Evolutionary conservation across 2,888 invertebrate genomes (phyloP).

Genomic region (Tachina fera): DNA sequence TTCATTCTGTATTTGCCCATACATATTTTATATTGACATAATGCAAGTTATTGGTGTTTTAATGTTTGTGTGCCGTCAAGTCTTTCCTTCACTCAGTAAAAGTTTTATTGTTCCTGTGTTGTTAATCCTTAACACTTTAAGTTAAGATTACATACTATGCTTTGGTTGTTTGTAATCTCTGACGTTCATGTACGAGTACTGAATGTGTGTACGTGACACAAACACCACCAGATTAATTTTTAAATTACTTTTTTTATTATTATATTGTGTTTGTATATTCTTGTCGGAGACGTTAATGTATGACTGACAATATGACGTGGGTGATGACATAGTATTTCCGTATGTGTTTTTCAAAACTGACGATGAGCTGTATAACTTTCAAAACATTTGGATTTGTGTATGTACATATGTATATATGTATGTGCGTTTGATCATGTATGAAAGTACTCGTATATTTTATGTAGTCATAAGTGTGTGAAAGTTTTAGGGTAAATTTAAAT

Average conservation of each 20-base stretch:
- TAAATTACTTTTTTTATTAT: conserved; percentile 75
- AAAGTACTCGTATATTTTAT: too few relatives aligned
- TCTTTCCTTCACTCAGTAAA: background rate
- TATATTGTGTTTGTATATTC: conserved; percentile 53
- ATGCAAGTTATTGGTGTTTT: too few relatives aligned
- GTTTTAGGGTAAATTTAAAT: conserved; percentile 32
- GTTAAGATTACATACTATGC: conserved; percentile 10
- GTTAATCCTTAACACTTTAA: conserved; percentile 41
- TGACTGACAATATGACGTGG: too few relatives aligned
- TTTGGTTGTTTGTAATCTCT: conserved; percentile 8
- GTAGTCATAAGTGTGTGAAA: too few relatives aligned
- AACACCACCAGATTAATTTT: conserved; percentile 74
- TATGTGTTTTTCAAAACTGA: conserved; percentile 44
- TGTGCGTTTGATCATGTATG: too few relatives aligned
- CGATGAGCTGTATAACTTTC: conserved; percentile 54
- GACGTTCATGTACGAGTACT: background rate
- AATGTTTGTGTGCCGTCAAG: too few relatives aligned
- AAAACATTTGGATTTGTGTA: too few relatives aligned
- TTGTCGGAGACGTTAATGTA: conserved; percentile 62
- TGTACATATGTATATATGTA: too few relatives aligned
- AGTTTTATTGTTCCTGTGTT: conserved; percentile 26
- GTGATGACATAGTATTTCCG: background rate
- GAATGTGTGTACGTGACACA: conserved; percentile 72
- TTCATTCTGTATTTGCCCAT: too few relatives aligned
- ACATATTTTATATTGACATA: too few relatives aligned